These are phyloP conservation scores for Cheilosia pagana DNA, from an alignment of 2,888 invertebrate genomes.

Conservation along the genomic window DNA sequence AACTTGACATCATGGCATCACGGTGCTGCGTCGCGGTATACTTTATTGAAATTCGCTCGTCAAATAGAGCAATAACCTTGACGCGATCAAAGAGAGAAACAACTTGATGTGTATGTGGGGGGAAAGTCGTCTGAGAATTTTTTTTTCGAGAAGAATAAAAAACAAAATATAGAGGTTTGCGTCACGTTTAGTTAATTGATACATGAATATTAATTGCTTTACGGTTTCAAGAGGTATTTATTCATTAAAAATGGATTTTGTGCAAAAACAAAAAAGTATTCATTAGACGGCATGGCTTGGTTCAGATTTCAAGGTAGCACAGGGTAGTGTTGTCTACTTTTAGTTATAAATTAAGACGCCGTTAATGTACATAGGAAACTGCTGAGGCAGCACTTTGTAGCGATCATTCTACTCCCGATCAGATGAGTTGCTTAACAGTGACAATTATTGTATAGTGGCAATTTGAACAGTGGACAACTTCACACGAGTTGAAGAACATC, in stretches of 20 bases:
- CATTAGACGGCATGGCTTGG: background rate
- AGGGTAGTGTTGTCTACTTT: background rate
- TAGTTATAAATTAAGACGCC: background rate
- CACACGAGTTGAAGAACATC: no score
- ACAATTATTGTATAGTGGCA: no score
- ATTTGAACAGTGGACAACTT: no score
- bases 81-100: conserved; percentile 50
- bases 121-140: conserved; percentile 55
- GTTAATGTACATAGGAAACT: background rate
- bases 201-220: conserved; percentile 13
- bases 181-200: conserved; percentile 26
- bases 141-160: conserved; percentile 7
- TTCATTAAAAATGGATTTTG: conserved; percentile 9
- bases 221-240: conserved; percentile 3
- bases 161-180: conserved; percentile 16
- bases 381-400: no score
- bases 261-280: background rate
- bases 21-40: conserved; percentile 13
- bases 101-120: conserved; percentile 27
- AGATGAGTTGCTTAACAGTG: no score
- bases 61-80: conserved; percentile 63
- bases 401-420: no score
- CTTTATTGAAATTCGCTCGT: conserved; percentile 39
- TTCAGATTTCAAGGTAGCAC: background rate
- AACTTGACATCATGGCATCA: background rate